Percentiles rank a stretch among this genome's conserved stretches.
Conservation (phyloP, 2,797 vertebrate genomes). For the Trachops cirrhosus region DNA sequence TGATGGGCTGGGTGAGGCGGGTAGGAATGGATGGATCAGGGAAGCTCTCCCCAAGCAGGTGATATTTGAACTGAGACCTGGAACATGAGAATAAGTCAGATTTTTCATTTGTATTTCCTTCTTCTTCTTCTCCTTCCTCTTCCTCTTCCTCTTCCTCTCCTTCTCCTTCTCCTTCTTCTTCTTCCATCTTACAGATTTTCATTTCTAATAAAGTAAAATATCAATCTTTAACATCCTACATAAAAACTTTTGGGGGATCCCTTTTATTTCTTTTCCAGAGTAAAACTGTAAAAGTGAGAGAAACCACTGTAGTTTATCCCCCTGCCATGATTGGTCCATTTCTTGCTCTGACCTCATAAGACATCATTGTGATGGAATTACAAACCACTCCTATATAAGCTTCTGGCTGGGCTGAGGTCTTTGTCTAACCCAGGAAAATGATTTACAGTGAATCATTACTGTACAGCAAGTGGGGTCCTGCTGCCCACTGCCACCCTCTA, state of each 20-base stretch:
- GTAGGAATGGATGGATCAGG: neutral
- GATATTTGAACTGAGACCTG: neutral
- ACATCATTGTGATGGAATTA: neutral
- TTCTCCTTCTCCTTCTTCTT: too few species aligned
- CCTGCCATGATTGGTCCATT: neutral
- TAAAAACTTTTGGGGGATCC: neutral
- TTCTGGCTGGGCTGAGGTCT: neutral
- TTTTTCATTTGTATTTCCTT: neutral
- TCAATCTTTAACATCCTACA: neutral
- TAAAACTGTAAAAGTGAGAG: neutral
- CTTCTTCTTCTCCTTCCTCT: too few species aligned
- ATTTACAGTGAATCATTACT: neutral
- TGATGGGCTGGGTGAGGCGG: neutral
- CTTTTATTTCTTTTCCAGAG: neutral
- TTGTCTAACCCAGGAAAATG: neutral
- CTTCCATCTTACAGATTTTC: neutral
- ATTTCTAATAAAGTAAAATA: neutral
- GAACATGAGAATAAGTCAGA: neutral
- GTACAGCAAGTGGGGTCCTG: neutral
- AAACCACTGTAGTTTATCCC: neutral
- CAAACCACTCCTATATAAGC: neutral
- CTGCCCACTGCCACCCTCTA: neutral
- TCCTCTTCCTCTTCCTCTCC: too few species aligned
- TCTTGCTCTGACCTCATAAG: neutral
- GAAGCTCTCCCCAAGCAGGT: neutral